Percentiles rank a stretch among this genome's conserved stretches.
Evolutionary conservation across 2,888 invertebrate genomes (phyloP).

Genomic region (Rhagium mordax): DNA sequence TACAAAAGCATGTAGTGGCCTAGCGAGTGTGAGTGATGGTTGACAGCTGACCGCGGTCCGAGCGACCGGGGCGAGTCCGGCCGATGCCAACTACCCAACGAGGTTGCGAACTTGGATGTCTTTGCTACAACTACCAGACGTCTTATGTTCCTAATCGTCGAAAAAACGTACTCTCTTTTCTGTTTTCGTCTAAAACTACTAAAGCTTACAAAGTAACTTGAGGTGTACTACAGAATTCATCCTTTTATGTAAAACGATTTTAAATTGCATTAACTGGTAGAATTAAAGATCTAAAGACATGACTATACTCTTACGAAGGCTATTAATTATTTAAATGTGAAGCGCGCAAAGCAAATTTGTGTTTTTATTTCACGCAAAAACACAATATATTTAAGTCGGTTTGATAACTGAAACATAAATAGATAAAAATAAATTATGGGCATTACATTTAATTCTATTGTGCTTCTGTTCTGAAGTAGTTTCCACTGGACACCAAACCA

Average conservation of each 20-base stretch:
- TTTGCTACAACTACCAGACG: slow-evolving; percentile 18
- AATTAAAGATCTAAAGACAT: not conserved
- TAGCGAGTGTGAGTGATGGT: slow-evolving; percentile 70
- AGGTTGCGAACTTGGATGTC: slow-evolving; percentile 35
- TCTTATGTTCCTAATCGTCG: slow-evolving; percentile 25
- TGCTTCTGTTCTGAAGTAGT: no score
- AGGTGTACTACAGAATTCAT: not conserved
- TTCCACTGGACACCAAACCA: no score
- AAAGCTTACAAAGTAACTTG: not conserved
- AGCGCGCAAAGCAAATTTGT: not conserved
- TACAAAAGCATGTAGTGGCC: slow-evolving; percentile 71
- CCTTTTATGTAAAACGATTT: not conserved
- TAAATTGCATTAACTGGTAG: not conserved
- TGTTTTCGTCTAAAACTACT: not conserved
- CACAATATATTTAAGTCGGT: not conserved
- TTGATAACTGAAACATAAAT: not conserved
- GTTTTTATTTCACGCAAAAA: not conserved
- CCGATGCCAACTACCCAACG: slow-evolving; percentile 29
- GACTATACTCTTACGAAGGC: not conserved
- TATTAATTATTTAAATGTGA: not conserved
- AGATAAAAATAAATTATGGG: no score
- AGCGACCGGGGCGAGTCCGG: slow-evolving; percentile 45
- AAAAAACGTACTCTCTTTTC: not conserved
- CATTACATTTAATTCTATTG: no score
- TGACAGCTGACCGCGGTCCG: slow-evolving; percentile 70